Percentiles rank a stretch among this genome's conserved stretches.
Evolutionary conservation across 2,113 vertebrate species (phyloP).

Genomic region (Triplophysa siluroides): DNA sequence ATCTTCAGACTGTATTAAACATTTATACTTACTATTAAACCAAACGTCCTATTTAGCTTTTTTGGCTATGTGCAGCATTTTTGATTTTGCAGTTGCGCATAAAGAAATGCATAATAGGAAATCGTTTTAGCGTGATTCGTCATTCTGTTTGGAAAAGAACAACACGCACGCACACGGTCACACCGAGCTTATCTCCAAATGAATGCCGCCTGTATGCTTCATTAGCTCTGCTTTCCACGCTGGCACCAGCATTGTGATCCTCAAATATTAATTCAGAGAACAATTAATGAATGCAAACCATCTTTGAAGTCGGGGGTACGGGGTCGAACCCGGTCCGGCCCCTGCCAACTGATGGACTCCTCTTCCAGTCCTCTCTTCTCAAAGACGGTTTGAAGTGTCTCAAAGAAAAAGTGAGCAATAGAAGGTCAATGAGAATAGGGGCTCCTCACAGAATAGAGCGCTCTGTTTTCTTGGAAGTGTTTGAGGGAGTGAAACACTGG

Average conservation of each 20-base stretch:
- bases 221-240: conserved; percentile 99
- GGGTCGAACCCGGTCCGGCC: conserved; percentile 92
- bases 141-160: conserved; percentile 21
- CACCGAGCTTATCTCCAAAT: conserved; percentile 95
- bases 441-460: conserved; percentile 79
- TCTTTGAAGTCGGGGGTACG: conserved; percentile 97
- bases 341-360: conserved; percentile 97
- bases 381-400: conserved; percentile 97
- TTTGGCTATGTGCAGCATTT: background rate
- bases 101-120: background rate
- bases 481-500: conserved; percentile 78
- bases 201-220: conserved; percentile 99
- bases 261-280: conserved; percentile 99
- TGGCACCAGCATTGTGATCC: conserved; percentile 99
- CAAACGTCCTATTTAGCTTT: background rate
- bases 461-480: conserved; percentile 95
- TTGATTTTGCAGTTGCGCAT: background rate
- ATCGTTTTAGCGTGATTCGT: conserved; percentile 12
- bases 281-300: conserved; percentile 99
- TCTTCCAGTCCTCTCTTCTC: conserved; percentile 92
- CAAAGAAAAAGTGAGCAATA: conserved; percentile 97
- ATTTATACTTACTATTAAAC: background rate
- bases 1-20: background rate
- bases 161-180: conserved; percentile 40
- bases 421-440: conserved; percentile 99